Base-by-base conservation (phyloP, 2,797 vertebrate genomes). In the Setipinna tenuifilis region DNA sequence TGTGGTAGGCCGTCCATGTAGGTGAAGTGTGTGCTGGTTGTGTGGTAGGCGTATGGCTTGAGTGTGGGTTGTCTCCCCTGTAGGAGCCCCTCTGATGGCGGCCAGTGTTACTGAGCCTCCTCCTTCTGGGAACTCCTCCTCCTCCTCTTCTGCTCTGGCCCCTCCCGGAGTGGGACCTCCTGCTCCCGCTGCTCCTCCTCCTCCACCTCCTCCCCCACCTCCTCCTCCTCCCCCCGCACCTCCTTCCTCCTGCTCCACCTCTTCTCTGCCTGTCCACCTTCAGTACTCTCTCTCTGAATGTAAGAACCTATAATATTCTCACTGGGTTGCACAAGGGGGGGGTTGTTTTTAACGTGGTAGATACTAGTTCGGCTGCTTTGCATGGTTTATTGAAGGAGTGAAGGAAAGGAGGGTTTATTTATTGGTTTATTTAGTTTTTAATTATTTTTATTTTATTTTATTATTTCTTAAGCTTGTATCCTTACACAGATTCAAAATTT, bases 261-360 rank as follows among this genome's bases (percentile, higher is more conserved):
- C 95, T 85, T 94, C 95, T 87, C 93, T 98, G 90, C 96, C 98
- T 93, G 96, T 98, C 90, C 98, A 97, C 92, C 98, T 98, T 88
- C 97, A 97, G 91, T 99, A 99, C 87, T 96, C 97, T 89, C 97
- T 98, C 88, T 97, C 98, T 90, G 98, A 99, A 97, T 97, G 98
- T 99, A 97, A 98, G 98, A 93, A 93, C 88, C 28, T 61, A 86
- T 21, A 68, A 87, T 88, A 87, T 90, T 93, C 83, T 86, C 89
- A 0, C 88, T 93, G 90, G 90, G 89, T 44, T 78, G 17, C 14
- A 90, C 87, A 87, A 87, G 84, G 71, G 80, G 23, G 7, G 86
- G 57, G 83, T 17, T 87, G 0, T 25, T 78, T 78, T 21, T 44
- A 59, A 21, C 82, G 6, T 31, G 23, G 9, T 7, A 50, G 81